These are phyloP conservation scores for Sciurus carolinensis DNA, from an alignment of 2,797 vertebrate genomes.

Conservation along the genomic window DNA sequence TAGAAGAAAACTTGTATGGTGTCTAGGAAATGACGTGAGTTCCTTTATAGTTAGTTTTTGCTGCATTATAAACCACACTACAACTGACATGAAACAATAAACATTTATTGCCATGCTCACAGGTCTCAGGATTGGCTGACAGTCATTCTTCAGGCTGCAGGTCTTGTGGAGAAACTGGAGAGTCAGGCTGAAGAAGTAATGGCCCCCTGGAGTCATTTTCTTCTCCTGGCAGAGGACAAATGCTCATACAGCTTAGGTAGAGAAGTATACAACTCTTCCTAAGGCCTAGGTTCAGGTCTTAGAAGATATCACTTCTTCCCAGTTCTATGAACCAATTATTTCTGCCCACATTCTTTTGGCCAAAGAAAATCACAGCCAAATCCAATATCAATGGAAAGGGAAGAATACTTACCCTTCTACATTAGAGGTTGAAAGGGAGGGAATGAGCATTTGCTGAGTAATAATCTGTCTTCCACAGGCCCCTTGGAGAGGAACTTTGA, in stretches of 20 bases:
- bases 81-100: background rate
- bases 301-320: background rate
- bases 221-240: conserved; percentile 35
- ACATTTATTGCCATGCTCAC: background rate
- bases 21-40: conserved; percentile 24
- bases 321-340: background rate
- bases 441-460: background rate
- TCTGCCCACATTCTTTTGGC: background rate
- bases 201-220: background rate
- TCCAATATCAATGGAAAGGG: background rate
- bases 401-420: background rate
- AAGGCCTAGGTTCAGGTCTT: background rate
- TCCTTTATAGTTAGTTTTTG: background rate
- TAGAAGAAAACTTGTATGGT: conserved; percentile 40
- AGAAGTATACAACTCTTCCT: background rate
- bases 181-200: background rate
- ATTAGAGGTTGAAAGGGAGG: background rate
- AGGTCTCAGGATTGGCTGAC: background rate
- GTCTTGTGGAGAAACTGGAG: background rate
- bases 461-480: background rate
- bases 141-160: background rate
- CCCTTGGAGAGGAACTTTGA: conserved; percentile 24
- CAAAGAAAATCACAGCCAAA: conserved; percentile 64
- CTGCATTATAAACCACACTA: background rate
- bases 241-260: background rate